A percentile compares a stretch with the other conserved stretches of the same genome.
Conservation (phyloP, 2,888 invertebrate species). For the Cantharis nigra region DNA sequence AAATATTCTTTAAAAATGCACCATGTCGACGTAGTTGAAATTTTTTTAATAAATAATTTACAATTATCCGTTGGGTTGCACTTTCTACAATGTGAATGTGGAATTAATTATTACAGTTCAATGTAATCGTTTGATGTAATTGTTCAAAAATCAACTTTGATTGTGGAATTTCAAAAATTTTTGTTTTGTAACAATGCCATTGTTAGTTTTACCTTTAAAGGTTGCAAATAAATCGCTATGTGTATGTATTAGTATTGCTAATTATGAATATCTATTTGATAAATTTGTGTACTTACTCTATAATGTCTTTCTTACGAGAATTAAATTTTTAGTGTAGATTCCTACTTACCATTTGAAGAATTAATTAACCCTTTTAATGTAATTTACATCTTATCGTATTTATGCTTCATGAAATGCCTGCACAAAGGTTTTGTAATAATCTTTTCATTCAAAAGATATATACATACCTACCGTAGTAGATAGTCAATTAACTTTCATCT, state of each 20-base stretch:
- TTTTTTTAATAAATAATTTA: background rate
- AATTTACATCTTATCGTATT: background rate
- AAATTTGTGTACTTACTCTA: background rate
- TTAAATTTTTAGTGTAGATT: background rate
- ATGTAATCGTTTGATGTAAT: background rate
- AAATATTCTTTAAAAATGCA: background rate
- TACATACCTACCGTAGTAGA: background rate
- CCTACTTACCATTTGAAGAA: background rate
- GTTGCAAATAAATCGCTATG: background rate
- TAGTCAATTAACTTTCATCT: background rate
- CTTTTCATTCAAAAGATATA: background rate
- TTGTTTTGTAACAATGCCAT: background rate
- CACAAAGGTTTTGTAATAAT: background rate
- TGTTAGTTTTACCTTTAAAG: background rate
- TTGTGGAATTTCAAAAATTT: background rate
- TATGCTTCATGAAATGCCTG: background rate
- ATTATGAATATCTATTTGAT: background rate
- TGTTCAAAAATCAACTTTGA: background rate
- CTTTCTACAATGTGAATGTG: constrained; percentile 20
- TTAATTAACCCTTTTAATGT: background rate
- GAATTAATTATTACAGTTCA: constrained; percentile 5
- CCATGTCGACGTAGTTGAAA: background rate
- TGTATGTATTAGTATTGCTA: background rate
- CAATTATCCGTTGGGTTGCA: background rate
- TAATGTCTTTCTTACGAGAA: background rate